phyloP scores from a whole-genome alignment of 2,113 vertebrate genomes.

The Fregetta grallaria region DNA sequence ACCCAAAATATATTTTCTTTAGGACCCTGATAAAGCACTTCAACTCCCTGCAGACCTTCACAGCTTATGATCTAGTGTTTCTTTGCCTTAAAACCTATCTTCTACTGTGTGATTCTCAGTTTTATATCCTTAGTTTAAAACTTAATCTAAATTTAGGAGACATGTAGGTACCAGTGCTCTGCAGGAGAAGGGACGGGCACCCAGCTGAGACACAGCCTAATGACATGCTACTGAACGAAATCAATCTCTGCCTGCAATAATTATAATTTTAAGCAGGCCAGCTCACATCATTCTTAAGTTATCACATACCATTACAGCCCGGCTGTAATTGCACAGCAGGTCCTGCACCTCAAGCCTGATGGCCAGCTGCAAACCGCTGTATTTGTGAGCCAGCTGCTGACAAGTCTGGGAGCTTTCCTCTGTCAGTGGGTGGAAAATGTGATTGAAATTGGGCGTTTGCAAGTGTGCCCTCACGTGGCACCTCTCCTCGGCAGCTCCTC shows the following conservation, averaged over 20 bases:
- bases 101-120: fast-evolving
- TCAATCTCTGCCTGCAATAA: fast-evolving
- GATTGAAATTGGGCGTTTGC: background rate
- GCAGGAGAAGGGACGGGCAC: background rate
- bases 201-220: background rate
- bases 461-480: too few species aligned
- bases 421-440: fast-evolving
- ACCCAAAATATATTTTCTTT: background rate
- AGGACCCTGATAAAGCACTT: background rate
- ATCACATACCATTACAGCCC: fast-evolving
- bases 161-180: background rate
- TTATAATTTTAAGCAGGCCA: background rate
- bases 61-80: background rate
- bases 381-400: background rate
- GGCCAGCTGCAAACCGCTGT: background rate
- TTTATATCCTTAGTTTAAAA: background rate
- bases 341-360: fast-evolving
- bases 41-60: background rate
- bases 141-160: background rate
- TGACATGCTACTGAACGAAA: fast-evolving
- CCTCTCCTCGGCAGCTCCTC: background rate
- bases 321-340: background rate
- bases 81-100: background rate
- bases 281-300: background rate
- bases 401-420: background rate